These are phyloP conservation scores for Elegia similella DNA, from an alignment of 2,888 invertebrate genomes.

Conservation along the genomic window DNA sequence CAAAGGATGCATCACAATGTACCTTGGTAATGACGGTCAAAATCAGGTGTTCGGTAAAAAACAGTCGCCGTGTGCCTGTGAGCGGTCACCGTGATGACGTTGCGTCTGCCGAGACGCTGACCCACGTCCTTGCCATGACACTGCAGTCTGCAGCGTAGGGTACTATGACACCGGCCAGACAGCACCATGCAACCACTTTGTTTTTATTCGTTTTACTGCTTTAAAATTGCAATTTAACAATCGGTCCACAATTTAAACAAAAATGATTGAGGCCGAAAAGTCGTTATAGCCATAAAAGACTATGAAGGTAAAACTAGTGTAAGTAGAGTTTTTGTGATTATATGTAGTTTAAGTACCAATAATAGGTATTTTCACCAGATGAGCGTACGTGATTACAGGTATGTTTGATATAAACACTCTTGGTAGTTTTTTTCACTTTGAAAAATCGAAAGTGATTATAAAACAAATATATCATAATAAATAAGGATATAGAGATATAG, in stretches of 20 bases:
- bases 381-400: too few relatives aligned
- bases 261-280: neutral
- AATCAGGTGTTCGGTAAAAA: constrained; percentile 18
- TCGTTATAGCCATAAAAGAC: too few relatives aligned
- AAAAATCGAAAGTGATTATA: too few relatives aligned
- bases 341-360: too few relatives aligned
- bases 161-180: constrained; percentile 17
- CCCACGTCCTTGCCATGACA: constrained; percentile 40
- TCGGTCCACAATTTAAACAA: neutral
- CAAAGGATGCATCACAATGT: neutral
- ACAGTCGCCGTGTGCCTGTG: constrained; percentile 15
- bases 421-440: too few relatives aligned
- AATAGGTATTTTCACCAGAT: too few relatives aligned
- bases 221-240: neutral
- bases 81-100: constrained; percentile 25
- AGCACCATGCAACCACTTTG: constrained; percentile 12
- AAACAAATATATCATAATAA: too few relatives aligned
- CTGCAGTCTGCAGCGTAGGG: constrained; percentile 26
- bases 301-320: too few relatives aligned
- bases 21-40: constrained; percentile 6
- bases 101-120: constrained; percentile 31
- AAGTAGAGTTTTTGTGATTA: too few relatives aligned
- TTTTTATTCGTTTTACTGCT: neutral
- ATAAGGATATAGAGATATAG: too few relatives aligned
- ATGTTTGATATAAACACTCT: too few relatives aligned